phyloP scores from a whole-genome alignment of 2,113 vertebrate genomes.

The Cyprinodon brontotheroides region DNA sequence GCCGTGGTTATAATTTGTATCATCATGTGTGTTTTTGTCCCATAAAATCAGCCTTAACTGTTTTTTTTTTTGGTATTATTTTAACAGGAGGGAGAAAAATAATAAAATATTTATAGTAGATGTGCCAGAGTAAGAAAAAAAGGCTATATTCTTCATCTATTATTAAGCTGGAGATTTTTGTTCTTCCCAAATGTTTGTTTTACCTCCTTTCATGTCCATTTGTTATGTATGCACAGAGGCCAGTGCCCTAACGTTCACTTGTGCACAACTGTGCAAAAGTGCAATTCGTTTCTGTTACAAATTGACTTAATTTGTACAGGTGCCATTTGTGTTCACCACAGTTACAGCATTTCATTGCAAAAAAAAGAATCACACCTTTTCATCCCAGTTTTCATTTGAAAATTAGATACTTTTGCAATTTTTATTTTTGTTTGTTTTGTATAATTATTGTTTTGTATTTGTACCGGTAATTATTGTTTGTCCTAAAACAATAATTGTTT shows the following conservation, averaged over 20 bases:
- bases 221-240: conserved; percentile 5
- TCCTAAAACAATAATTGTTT: neutral
- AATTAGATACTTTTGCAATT: neutral
- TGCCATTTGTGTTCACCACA: neutral
- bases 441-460: conserved; percentile 4
- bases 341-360: neutral
- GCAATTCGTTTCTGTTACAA: conserved; percentile 20
- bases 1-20: neutral
- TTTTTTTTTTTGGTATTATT: neutral
- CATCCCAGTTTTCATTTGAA: neutral
- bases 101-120: neutral
- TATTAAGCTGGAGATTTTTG: neutral
- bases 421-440: neutral
- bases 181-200: conserved; percentile 11
- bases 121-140: neutral
- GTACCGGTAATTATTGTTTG: neutral
- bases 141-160: neutral
- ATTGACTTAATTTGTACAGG: conserved; percentile 22
- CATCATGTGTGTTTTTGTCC: neutral
- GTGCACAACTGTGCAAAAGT: conserved; percentile 15
- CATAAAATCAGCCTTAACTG: neutral
- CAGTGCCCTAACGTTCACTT: conserved; percentile 20
- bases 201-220: neutral
- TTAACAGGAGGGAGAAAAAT: neutral
- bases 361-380: neutral